Conservation (phyloP, 2,797 vertebrate species). For the Gallinago nigripennis region DNA sequence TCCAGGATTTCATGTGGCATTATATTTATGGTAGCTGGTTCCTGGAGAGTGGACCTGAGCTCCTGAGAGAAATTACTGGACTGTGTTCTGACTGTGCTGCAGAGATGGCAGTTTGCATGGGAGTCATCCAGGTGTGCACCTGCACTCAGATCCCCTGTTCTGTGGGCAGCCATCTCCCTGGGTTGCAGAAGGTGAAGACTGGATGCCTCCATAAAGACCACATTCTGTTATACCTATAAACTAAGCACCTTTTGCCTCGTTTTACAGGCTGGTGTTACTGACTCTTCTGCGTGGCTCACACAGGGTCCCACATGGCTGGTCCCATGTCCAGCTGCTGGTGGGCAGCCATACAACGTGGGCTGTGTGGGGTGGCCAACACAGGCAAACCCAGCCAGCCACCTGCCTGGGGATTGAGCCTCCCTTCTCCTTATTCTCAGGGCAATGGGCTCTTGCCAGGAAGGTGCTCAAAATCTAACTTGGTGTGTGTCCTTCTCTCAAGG, state of each 20-base stretch:
- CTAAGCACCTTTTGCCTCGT: neutral
- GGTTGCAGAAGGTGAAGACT: neutral
- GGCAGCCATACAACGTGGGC: rapidly evolving
- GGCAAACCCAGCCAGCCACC: neutral
- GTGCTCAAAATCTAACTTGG: neutral
- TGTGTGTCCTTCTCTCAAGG: neutral
- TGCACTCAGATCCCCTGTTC: neutral
- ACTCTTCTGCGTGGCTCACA: neutral
- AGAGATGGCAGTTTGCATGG: neutral
- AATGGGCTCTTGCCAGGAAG: neutral
- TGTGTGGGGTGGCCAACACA: neutral
- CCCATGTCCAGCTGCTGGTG: neutral
- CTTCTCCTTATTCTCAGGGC: neutral
- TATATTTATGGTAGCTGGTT: neutral
- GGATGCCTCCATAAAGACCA: neutral
- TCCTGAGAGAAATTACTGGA: neutral
- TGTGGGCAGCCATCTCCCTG: neutral
- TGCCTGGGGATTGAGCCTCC: neutral
- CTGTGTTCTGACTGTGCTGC: neutral
- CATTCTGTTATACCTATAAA: neutral
- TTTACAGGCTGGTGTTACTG: neutral
- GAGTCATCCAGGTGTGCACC: neutral
- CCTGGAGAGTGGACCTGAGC: neutral
- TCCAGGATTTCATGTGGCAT: neutral
- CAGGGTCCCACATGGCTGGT: neutral